Percentiles rank a stretch among this genome's conserved stretches.
phyloP scores from a whole-genome alignment of 2,888 invertebrate genomes.

The Coleophora flavipennella region DNA sequence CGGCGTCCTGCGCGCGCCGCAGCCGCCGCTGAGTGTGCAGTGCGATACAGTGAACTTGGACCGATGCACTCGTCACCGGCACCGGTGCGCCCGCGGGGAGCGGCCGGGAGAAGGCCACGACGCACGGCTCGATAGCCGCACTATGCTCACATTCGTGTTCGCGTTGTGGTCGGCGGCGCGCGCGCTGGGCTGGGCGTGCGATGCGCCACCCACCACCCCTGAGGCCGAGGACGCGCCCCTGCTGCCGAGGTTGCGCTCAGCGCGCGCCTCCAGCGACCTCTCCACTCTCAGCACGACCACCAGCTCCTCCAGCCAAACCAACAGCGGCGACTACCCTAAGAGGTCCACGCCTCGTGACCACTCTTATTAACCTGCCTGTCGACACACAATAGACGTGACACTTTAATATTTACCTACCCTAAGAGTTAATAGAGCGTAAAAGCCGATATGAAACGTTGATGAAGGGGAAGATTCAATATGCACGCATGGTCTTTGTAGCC shows the following conservation, averaged over 20 bases:
- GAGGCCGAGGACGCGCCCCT: slow-evolving; percentile 55
- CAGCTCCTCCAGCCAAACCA: slow-evolving; percentile 64
- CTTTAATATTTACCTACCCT: background rate
- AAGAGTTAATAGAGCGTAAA: slow-evolving; percentile 7
- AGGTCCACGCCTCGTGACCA: slow-evolving; percentile 40
- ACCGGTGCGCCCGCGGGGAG: slow-evolving; percentile 23
- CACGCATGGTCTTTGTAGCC: background rate
- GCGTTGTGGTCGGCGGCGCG: slow-evolving; percentile 76
- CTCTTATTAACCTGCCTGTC: background rate
- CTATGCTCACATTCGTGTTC: slow-evolving; percentile 75
- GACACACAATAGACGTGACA: slow-evolving; percentile 8
- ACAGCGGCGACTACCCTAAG: slow-evolving; percentile 56
- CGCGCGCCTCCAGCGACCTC: slow-evolving; percentile 64
- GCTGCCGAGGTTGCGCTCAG: slow-evolving; percentile 60
- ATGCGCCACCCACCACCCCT: slow-evolving; percentile 37
- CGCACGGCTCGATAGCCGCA: slow-evolving; percentile 46
- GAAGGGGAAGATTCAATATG: slow-evolving; percentile 5
- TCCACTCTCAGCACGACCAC: slow-evolving; percentile 65
- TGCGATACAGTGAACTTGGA: slow-evolving; percentile 33
- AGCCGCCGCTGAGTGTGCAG: slow-evolving; percentile 22
- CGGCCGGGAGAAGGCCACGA: slow-evolving; percentile 38
- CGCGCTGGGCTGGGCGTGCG: slow-evolving; percentile 66
- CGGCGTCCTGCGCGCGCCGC: slow-evolving; percentile 9
- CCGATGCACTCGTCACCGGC: slow-evolving; percentile 37
- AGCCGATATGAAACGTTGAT: slow-evolving; percentile 6